Evolutionary conservation across 2,113 vertebrate species (phyloP), one percentile per base, ranked within the genome.

Genomic region (Phoxinus phoxinus): DNA sequence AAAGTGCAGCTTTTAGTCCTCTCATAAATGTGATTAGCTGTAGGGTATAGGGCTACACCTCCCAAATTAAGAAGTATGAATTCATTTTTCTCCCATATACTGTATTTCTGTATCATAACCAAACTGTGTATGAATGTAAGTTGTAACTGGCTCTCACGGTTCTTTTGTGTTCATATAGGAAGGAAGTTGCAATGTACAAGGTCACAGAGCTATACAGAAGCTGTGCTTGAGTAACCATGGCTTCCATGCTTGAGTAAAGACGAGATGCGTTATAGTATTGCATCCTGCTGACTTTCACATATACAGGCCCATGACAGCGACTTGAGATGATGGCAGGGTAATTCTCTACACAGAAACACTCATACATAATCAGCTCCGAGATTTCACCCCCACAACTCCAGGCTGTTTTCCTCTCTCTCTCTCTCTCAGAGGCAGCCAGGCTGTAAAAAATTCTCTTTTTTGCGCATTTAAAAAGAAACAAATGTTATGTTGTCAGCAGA

Each of bases 281-380:
- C 56, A 63, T 80, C 77, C 56, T 63, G 77, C 77, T 63, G 77
- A 80, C 35, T 63, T 80, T 61, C n/a, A 67, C 61, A 81, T 69
- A 81, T 61, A 61, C 76, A 61, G 21, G 79, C 79, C 63, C 80
- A 82, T 82, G 61, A 81, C 77, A 67, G 61, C n/a, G 9, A 67
- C 59, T 46, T 35, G 79, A 81, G 41, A 65, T 81, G 80, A 67
- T 82, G 80, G 61, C 63, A n/a, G 65, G 63, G 61, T 82, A 82
- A 82, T 82, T 71, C 80, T 53, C 63, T 71, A 35, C 80, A 71
- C 41, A 48, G 80, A 69, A 71, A 67, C 44, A 71, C 78, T 81
- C 59, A 81, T 21, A 65, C 78, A 81, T 81, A 82, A 67, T 71
- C 80, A 82, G 63, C 25, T 71, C 59, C 17, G 30, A 19, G 59